Percentiles rank a stretch among this genome's conserved stretches.
These are phyloP conservation scores for Bradypus variegatus DNA, from an alignment of 2,797 vertebrate species.

Conservation along the genomic window DNA sequence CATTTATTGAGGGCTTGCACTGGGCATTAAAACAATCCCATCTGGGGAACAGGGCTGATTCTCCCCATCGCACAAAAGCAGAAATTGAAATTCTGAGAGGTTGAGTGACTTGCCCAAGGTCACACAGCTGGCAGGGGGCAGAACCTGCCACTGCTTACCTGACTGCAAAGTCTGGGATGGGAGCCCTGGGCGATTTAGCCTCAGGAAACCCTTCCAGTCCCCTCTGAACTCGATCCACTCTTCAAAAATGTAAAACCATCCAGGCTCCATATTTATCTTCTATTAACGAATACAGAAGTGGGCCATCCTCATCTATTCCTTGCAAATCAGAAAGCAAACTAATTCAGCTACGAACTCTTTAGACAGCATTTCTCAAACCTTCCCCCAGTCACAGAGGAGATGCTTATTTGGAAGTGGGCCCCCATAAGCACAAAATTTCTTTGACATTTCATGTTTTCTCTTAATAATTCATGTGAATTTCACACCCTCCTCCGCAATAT, in stretches of 20 bases:
- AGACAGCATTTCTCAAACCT: not conserved
- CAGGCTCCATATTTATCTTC: not conserved
- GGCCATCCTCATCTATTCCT: not conserved
- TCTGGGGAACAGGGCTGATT: not conserved
- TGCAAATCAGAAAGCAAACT: not conserved
- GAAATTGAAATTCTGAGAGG: not conserved
- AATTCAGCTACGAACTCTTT: not conserved
- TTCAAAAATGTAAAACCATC: not conserved
- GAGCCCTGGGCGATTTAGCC: not conserved
- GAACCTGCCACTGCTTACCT: not conserved
- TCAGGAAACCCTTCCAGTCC: not conserved
- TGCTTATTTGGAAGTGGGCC: not conserved
- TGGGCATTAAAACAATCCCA: not conserved
- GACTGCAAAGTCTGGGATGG: not conserved
- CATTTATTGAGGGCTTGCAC: not conserved
- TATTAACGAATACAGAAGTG: not conserved
- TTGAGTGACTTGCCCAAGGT: not conserved
- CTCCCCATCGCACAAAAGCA: not conserved
- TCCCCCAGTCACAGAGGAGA: not conserved
- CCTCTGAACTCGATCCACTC: not conserved
- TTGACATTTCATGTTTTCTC: not conserved
- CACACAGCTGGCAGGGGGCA: not conserved
- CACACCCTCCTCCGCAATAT: not conserved
- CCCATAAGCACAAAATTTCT: not conserved
- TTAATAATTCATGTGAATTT: not conserved